A percentile compares a stretch with the other conserved stretches of the same genome.
These are phyloP conservation scores for Andricus grossulariae DNA, from an alignment of 1,140 invertebrate species.

Conservation along the genomic window DNA sequence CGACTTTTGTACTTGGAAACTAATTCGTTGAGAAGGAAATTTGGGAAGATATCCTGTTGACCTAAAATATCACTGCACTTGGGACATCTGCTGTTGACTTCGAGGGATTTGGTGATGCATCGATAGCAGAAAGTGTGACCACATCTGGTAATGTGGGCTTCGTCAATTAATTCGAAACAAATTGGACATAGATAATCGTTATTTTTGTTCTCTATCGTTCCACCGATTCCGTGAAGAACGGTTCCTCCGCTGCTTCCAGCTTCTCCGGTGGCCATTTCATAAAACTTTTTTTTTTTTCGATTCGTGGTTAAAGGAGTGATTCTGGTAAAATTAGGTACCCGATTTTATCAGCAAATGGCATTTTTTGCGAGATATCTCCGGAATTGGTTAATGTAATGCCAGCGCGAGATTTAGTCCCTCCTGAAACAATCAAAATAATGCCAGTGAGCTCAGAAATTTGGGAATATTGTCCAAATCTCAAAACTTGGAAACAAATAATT, in stretches of 20 bases:
- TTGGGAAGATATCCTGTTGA: constrained; percentile 88
- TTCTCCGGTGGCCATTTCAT: constrained; percentile 68
- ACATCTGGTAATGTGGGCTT: constrained; percentile 94
- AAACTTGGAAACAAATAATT: constrained; percentile 5
- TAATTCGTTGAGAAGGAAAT: constrained; percentile 90
- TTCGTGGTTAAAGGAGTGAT: neutral
- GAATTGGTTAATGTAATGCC: constrained; percentile 47
- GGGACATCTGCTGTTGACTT: constrained; percentile 89
- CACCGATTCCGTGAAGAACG: constrained; percentile 79
- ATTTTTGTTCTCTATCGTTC: constrained; percentile 83
- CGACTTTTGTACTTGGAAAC: constrained; percentile 84
- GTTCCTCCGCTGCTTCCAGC: constrained; percentile 72
- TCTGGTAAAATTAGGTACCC: neutral
- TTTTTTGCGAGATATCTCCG: constrained; percentile 41
- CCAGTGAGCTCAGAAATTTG: constrained; percentile 67
- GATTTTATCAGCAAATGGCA: neutral
- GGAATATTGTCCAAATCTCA: neutral
- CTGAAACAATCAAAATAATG: constrained; percentile 77
- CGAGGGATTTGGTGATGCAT: constrained; percentile 89
- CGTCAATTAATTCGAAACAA: constrained; percentile 93
- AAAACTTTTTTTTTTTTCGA: constrained; percentile 31
- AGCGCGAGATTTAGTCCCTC: constrained; percentile 66
- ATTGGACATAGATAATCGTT: constrained; percentile 90
- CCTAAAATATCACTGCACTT: constrained; percentile 88
- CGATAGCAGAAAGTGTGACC: constrained; percentile 95